Evolutionary conservation across 2,888 invertebrate species (phyloP).

Genomic region (Drosophila mulleri): DNA sequence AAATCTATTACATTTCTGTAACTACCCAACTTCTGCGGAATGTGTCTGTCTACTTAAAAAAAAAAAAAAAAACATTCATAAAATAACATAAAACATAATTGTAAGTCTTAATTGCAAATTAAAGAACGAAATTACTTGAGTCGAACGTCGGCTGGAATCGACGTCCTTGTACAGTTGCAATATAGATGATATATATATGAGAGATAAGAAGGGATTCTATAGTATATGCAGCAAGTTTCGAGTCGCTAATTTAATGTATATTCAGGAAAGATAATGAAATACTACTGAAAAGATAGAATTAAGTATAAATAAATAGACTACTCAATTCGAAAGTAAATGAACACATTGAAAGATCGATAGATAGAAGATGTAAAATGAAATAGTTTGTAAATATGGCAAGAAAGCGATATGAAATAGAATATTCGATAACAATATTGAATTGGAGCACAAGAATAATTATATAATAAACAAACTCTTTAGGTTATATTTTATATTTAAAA

Average conservation of each 20-base stretch:
- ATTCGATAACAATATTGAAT: too few relatives aligned
- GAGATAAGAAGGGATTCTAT: too few relatives aligned
- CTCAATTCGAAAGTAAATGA: neutral
- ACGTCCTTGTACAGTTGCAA: constrained; percentile 38
- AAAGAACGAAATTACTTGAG: constrained; percentile 1
- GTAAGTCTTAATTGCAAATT: constrained; percentile 63
- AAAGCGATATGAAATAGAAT: too few relatives aligned
- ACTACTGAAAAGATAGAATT: too few relatives aligned
- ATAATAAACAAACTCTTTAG: too few relatives aligned
- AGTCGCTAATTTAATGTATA: neutral
- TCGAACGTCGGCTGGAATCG: constrained; percentile 26
- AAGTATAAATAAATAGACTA: too few relatives aligned
- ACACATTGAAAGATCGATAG: neutral
- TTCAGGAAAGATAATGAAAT: too few relatives aligned
- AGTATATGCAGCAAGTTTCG: neutral
- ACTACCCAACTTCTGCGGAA: constrained; percentile 72
- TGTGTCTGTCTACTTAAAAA: constrained; percentile 57
- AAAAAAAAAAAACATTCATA: constrained; percentile 38
- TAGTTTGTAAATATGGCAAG: too few relatives aligned
- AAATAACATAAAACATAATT: constrained; percentile 58
- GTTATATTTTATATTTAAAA: too few relatives aligned
- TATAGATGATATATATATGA: neutral
- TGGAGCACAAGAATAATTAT: too few relatives aligned
- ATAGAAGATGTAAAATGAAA: neutral
- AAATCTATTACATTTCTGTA: constrained; percentile 44